Base-by-base conservation (phyloP, 2,888 invertebrate species). In the Arenicola marina region DNA sequence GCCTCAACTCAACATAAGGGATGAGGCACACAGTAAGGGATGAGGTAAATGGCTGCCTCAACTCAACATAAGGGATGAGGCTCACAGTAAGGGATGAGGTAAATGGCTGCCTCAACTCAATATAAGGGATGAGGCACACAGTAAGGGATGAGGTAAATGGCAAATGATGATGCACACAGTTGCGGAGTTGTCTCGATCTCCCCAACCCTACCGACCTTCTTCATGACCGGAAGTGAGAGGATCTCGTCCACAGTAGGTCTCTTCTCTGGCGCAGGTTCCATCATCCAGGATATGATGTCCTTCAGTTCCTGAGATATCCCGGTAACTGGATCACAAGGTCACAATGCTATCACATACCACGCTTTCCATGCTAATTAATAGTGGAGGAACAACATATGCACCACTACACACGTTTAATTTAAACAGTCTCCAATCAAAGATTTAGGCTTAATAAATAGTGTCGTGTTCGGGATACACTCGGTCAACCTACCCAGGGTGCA, bases 161-260 rank as follows among this genome's bases (percentile, higher is more conserved):
- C n/a, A n/a, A n/a, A n/a, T n/a, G n/a, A n/a, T n/a, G n/a, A n/a
- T n/a, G n/a, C n/a, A n/a, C n/a, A n/a, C n/a, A n/a, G n/a, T n/a
- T n/a, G n/a, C n/a, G n/a, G n/a, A n/a, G n/a, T n/a, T n/a, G n/a
- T n/a, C n/a, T n/a, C n/a, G n/a, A n/a, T n/a, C n/a, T n/a, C n/a
- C n/a, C n/a, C n/a, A n/a, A n/a, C n/a, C n/a, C n/a, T n/a, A 26
- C 59, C 2, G n/a, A 67, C 67, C 57, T 63, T 21, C 31, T 32
- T 54, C 26, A 69, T 29, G 32, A 44, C 53, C 18, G 58, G 33
- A 26, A 55, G 62, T 7, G 81, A 74, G 2, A 89, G 75, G 15
- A 88, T 76, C 59, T 87, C 81, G 56, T 86, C 84, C 1, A 87
- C 87, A 28, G 86, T 85, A 2, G 88, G 87, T 65, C 89, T 79